Base-by-base conservation (phyloP, 1,140 invertebrate genomes). In the Venturia canescens region DNA sequence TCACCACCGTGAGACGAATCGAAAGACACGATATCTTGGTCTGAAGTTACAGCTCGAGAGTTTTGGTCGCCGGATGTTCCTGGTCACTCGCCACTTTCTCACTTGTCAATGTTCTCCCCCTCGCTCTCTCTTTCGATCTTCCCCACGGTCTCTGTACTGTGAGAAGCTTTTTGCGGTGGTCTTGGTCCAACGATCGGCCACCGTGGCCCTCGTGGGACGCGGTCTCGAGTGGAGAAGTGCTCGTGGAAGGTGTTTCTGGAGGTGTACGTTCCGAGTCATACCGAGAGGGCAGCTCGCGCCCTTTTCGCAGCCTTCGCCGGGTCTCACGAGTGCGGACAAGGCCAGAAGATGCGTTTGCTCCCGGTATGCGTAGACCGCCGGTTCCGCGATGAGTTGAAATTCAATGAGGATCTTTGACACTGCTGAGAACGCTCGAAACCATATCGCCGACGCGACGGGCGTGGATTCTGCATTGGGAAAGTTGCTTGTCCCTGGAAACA, bases 131-230 rank as follows among this genome's bases (percentile, higher is more conserved):
- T 53, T 18, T 44, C 26, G 4, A 9, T 15, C 60, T 63, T 48
- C 53, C 9, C 31, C 18, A 6, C 53, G 1, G 18, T 23, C 60
- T 5, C 21, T 50, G 48, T 34, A 71, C 16, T 53, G 27, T 27
- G 38, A 71, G 69, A 71, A 44, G 31, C 78, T 79, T 82, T 82
- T 82, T 82, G 80, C 80, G 80, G 80, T 82, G 80, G 80, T 82
- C 80, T 82, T 82, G 80, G 80, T 82, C 80, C 80, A 78, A 63
- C 75, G 80, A 82, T 66, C 76, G 50, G 69, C 34, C 48, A 44
- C 66, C 44, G 66, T 16, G 31, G 21, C n/a, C 9, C 27, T 78
- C 63, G 74, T 78, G 75, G 44, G 75, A 78, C 50, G 74, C 31
- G 21, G 53, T 48, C 66, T 57, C 63, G 31, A 34, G 29, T 44